These are phyloP conservation scores for Drosophila pallidifrons DNA, from an alignment of 1,140 invertebrate species.

Conservation along the genomic window DNA sequence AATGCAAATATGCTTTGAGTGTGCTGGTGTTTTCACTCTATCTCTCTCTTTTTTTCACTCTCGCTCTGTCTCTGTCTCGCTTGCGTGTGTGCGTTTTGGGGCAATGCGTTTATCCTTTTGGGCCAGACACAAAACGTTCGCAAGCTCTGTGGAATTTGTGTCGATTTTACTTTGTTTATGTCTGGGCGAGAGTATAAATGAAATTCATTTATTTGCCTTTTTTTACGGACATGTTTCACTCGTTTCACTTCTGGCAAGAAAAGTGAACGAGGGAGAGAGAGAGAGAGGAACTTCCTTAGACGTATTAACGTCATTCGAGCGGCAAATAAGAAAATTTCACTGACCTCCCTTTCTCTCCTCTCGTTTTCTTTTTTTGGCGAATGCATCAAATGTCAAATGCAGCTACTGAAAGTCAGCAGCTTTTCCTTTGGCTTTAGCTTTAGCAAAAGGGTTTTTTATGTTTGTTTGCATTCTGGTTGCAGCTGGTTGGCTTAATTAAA, in stretches of 20 bases:
- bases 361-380: constrained; percentile 6
- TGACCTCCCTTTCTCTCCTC: constrained; percentile 3
- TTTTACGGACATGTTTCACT: constrained; percentile 33
- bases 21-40: constrained; percentile 28
- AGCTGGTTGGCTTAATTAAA: constrained; percentile 44
- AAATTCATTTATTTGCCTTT: constrained; percentile 66
- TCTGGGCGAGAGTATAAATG: constrained; percentile 57
- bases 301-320: constrained; percentile 60
- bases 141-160: constrained; percentile 59
- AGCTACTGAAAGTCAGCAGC: constrained; percentile 28
- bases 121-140: constrained; percentile 49
- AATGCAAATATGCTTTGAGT: constrained; percentile 69
- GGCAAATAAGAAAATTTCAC: constrained; percentile 66
- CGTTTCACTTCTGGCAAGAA: not conserved
- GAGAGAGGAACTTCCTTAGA: constrained; percentile 20
- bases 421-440: not conserved
- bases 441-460: not conserved
- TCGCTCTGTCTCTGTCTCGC: constrained; percentile 19
- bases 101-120: constrained; percentile 59
- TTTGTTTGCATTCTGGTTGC: not conserved
- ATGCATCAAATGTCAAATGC: constrained; percentile 63
- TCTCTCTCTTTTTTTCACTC: not conserved
- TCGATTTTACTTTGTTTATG: constrained; percentile 61
- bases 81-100: constrained; percentile 32
- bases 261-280: too few relatives aligned